Conservation (phyloP, 2,888 invertebrate species). For the Napeogenes inachia region DNA sequence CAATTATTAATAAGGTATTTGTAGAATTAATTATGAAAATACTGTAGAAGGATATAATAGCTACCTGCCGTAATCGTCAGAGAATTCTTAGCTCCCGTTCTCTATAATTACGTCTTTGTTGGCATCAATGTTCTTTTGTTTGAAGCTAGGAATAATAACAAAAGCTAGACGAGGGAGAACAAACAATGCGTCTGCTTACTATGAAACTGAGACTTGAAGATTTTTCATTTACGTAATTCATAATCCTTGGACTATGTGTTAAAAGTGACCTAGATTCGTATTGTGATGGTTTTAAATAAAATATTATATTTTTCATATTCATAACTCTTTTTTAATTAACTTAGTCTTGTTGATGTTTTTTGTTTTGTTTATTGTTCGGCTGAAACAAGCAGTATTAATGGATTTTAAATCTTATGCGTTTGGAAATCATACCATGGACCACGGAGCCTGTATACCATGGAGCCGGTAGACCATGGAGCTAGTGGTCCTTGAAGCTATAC, state of each 20-base stretch:
- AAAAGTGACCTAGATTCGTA: neutral
- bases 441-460: too few species aligned
- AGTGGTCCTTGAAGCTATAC: too few species aligned
- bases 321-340: too few species aligned
- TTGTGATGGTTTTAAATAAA: neutral
- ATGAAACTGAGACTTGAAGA: constrained; percentile 47
- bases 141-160: constrained; percentile 61
- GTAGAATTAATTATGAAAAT: constrained; percentile 14
- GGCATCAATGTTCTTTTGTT: constrained; percentile 62
- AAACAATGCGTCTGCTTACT: constrained; percentile 70
- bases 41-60: constrained; percentile 13
- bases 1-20: constrained; percentile 4
- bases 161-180: constrained; percentile 58
- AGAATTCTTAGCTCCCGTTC: constrained; percentile 52
- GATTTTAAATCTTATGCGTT: too few species aligned
- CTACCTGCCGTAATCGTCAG: constrained; percentile 45
- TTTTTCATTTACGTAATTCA: constrained; percentile 44
- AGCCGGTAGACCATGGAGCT: too few species aligned
- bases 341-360: too few species aligned
- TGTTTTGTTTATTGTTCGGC: too few species aligned
- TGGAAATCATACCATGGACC: too few species aligned
- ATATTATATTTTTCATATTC: too few species aligned
- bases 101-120: constrained; percentile 70
- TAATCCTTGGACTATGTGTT: constrained; percentile 17
- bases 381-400: too few species aligned